Percentiles rank a stretch among this genome's conserved stretches.
Conservation (phyloP, 1,140 invertebrate genomes). For the Nasonia giraulti region DNA sequence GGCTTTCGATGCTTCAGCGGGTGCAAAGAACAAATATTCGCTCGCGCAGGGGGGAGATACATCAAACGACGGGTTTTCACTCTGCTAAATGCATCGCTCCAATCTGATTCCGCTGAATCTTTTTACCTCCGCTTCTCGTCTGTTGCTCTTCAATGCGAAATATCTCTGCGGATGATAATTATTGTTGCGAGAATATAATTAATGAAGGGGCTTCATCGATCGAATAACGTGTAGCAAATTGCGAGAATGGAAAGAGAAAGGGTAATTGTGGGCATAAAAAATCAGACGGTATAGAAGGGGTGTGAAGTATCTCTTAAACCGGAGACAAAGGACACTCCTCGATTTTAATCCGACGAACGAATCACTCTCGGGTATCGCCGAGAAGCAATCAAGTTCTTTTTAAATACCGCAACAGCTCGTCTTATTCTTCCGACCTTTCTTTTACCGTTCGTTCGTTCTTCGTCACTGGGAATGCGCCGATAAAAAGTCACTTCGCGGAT, state of each 20-base stretch:
- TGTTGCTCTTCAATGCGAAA: not conserved
- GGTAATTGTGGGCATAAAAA: not conserved
- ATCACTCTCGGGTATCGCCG: slow-evolving; percentile 56
- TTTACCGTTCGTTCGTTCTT: not conserved
- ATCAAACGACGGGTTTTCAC: slow-evolving; percentile 29
- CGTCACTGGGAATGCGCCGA: slow-evolving; percentile 58
- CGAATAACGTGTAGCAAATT: not conserved
- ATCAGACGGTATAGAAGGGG: not conserved
- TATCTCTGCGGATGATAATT: not conserved
- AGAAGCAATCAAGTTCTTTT: slow-evolving; percentile 68
- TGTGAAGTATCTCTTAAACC: not conserved
- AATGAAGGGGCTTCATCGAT: not conserved
- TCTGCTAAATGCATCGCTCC: slow-evolving; percentile 24
- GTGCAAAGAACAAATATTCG: slow-evolving; percentile 29
- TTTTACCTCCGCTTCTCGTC: not conserved
- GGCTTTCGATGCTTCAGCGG: not conserved
- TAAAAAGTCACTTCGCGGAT: slow-evolving; percentile 74
- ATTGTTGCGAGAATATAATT: not conserved
- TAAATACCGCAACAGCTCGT: slow-evolving; percentile 62
- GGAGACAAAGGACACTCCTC: not conserved
- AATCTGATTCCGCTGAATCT: not conserved
- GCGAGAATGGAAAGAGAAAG: not conserved
- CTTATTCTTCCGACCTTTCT: slow-evolving; percentile 47
- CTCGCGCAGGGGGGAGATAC: not conserved
- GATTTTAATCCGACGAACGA: slow-evolving; percentile 37